A percentile compares a stretch with the other conserved stretches of the same genome.
These are phyloP conservation scores for Allolobophora icterica DNA, from an alignment of 2,888 invertebrate species.

Conservation along the genomic window DNA sequence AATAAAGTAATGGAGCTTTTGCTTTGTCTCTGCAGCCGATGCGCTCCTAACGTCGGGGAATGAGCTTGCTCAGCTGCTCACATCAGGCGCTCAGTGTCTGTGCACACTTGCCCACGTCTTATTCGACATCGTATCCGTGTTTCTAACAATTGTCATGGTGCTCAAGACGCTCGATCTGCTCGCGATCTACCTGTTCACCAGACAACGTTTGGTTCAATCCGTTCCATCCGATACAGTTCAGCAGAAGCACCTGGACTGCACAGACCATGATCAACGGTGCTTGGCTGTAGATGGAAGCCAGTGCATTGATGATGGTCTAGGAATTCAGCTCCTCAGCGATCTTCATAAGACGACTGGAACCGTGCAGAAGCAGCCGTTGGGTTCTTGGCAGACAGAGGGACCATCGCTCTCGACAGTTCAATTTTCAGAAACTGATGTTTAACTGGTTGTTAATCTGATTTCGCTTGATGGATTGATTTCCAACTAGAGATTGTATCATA, in stretches of 20 bases:
- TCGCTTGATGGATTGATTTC: neutral
- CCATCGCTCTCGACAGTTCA: neutral
- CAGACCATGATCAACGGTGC: neutral
- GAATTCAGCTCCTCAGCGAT: neutral
- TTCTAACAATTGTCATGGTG: neutral
- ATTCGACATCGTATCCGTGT: neutral
- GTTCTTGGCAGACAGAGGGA: neutral
- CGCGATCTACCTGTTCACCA: neutral
- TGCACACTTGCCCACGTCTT: neutral
- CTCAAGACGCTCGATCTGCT: neutral
- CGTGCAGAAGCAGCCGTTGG: neutral
- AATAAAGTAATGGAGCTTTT: neutral
- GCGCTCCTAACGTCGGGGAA: neutral
- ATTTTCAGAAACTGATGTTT: slow-evolving; percentile 21
- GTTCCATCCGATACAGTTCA: neutral
- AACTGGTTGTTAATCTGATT: neutral
- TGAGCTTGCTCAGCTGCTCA: neutral
- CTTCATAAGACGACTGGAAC: neutral
- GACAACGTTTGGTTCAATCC: neutral
- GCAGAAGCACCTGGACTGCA: neutral
- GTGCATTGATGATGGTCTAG: neutral
- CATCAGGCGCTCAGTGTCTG: neutral
- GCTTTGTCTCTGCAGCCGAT: neutral
- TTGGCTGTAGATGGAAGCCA: neutral
- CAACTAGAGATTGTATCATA: neutral